These are phyloP conservation scores for Polyploca ridens DNA, from an alignment of 2,888 invertebrate genomes.

Conservation along the genomic window DNA sequence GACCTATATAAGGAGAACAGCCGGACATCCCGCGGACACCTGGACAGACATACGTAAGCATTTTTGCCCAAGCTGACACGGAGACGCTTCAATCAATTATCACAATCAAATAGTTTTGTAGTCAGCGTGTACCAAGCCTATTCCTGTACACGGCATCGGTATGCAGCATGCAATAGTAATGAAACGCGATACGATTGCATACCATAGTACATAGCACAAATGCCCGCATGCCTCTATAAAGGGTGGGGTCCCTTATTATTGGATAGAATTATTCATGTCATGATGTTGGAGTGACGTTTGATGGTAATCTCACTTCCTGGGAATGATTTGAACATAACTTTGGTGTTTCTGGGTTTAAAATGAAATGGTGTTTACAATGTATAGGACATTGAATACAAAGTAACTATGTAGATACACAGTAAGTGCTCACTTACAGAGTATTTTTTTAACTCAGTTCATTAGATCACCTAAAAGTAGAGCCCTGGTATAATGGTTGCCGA, in stretches of 20 bases:
- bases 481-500: too few species aligned
- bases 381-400: neutral
- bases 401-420: too few species aligned
- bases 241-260: constrained; percentile 69
- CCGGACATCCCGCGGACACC: too few species aligned
- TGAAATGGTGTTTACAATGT: neutral
- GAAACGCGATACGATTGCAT: constrained; percentile 65
- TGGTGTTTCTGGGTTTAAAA: constrained; percentile 15
- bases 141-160: constrained; percentile 57
- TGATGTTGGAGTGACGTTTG: constrained; percentile 59
- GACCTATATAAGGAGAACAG: too few species aligned
- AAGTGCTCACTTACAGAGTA: too few species aligned
- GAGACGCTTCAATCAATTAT: too few species aligned
- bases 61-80: too few species aligned
- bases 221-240: constrained; percentile 64
- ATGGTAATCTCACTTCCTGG: constrained; percentile 72
- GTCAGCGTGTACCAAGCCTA: constrained; percentile 37
- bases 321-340: constrained; percentile 47
- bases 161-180: constrained; percentile 61
- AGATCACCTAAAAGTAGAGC: too few species aligned
- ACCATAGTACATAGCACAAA: constrained; percentile 69
- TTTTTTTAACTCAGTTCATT: too few species aligned
- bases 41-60: too few species aligned
- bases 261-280: constrained; percentile 70
- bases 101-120: constrained; percentile 16